A percentile compares a stretch with the other conserved stretches of the same genome.
Conservation (phyloP, 2,888 invertebrate genomes). For the Brachypalpus laphriformis region DNA sequence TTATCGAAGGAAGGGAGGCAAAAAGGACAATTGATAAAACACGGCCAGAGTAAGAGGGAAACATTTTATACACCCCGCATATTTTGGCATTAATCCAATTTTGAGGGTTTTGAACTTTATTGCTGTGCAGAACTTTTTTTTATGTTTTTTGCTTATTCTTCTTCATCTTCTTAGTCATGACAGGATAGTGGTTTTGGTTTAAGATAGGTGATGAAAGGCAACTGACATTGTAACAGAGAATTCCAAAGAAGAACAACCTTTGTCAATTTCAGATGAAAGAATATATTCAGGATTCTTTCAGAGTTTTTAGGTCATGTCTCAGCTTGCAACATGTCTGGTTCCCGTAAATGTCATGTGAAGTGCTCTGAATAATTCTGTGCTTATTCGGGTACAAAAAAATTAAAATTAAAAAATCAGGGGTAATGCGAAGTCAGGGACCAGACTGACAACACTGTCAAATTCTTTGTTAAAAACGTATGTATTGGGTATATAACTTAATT, state of each 20-base stretch:
- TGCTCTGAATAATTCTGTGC: too few species aligned
- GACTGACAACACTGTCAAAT: background rate
- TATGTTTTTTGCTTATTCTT: background rate
- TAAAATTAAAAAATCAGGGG: background rate
- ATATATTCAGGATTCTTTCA: background rate
- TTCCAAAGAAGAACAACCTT: background rate
- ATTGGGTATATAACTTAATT: too few species aligned
- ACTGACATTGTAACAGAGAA: background rate
- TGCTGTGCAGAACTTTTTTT: background rate
- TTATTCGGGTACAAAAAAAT: background rate
- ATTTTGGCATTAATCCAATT: slow-evolving; percentile 31
- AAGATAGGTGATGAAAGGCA: background rate
- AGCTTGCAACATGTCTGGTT: background rate
- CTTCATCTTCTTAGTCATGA: background rate
- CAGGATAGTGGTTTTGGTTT: background rate
- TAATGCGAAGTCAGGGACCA: background rate
- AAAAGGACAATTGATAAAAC: slow-evolving; percentile 9
- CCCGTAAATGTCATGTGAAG: too few species aligned
- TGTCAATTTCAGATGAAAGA: background rate
- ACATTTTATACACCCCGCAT: background rate
- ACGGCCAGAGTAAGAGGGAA: background rate
- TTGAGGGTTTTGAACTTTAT: slow-evolving; percentile 10
- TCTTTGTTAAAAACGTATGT: too few species aligned
- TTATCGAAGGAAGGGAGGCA: too few species aligned
- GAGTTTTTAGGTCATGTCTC: background rate